A percentile compares a stretch with the other conserved stretches of the same genome.
Conservation (phyloP, 1,140 invertebrate genomes). For the Campodea augens region DNA sequence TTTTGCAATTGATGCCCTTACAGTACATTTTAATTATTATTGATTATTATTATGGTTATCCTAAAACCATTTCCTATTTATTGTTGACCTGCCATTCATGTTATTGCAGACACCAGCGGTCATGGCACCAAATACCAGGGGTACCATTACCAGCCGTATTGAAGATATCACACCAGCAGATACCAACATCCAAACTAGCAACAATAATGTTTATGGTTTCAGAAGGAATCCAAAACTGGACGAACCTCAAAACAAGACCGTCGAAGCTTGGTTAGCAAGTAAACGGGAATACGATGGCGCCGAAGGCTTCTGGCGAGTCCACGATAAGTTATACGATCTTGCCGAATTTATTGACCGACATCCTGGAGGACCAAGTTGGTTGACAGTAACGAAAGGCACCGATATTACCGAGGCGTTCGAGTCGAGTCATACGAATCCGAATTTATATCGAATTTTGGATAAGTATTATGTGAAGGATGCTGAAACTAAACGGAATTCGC, state of each 20-base stretch:
- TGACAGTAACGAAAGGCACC: slow-evolving; percentile 39
- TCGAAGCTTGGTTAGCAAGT: slow-evolving; percentile 33
- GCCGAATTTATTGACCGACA: slow-evolving; percentile 41
- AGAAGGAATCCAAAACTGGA: too few relatives aligned
- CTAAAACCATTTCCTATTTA: too few relatives aligned
- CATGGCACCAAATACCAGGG: too few relatives aligned
- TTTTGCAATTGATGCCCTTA: too few relatives aligned
- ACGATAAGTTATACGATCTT: slow-evolving; percentile 54
- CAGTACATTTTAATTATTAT: too few relatives aligned
- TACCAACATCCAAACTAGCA: too few relatives aligned
- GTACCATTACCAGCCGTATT: too few relatives aligned
- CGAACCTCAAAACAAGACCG: slow-evolving; percentile 14
- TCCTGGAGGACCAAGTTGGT: slow-evolving; percentile 61
- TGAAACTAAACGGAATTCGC: slow-evolving; percentile 32
- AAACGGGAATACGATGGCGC: slow-evolving; percentile 48
- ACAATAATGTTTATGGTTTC: too few relatives aligned
- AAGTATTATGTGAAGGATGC: slow-evolving; percentile 41
- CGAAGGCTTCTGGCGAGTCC: slow-evolving; percentile 55
- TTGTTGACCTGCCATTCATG: too few relatives aligned
- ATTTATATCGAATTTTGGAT: slow-evolving; percentile 28
- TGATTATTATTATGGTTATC: too few relatives aligned
- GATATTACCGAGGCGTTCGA: slow-evolving; percentile 62
- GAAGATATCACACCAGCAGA: too few relatives aligned
- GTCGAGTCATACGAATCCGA: slow-evolving; percentile 30
- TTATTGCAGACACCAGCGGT: too few relatives aligned